Evolutionary conservation across 2,113 vertebrate species (phyloP), one percentile per base, ranked within the genome.

Genomic region (Micromys minutus): DNA sequence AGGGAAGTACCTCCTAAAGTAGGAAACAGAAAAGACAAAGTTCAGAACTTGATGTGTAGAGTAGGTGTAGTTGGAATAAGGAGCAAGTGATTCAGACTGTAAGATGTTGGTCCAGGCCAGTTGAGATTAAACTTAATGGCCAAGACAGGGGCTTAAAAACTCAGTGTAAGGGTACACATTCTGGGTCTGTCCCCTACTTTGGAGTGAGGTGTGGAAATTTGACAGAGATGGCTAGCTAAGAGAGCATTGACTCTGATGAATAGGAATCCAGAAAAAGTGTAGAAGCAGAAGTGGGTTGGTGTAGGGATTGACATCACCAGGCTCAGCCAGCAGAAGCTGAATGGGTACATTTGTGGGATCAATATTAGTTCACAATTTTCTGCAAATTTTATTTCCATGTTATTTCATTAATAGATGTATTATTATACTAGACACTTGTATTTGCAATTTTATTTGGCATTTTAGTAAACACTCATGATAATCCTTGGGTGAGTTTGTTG

Each of bases 231-330:
- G 39, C 74, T 93, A 65, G 36, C 15, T 89, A 55, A 92, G 57
- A 93, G 26, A 91, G 45, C 36, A 55, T 2, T 65, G 77, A 67
- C 74, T 95, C 77, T n/a, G 19, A 71, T 59, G 55, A 50, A 74
- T n/a, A 93, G 94, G 84, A 96, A 77, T 71, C 22, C 84, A 52
- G 74, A 81, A 55, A 93, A 83, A 88, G 57, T 55, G 42, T 67
- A 26, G 50, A 79, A 90, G 55, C 47, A 74, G 36, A 67, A 69
- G 16, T 21, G 36, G 57, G 55, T 42, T 71, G 69, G 63, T 89
- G 24, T 83, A n/a, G 75, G 47, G 31, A 39, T 63, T 59, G 72
- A 24, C 50, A 31, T 47, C 17, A 19, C 39, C 26, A 52, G 79
- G 29, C 84, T 80, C 65, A 87, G 87, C 59, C 52, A 83, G 90